These are phyloP conservation scores for Crambe crambe DNA, from an alignment of 37 sponge, comb jelly and placozoan species.

Conservation along the genomic window DNA sequence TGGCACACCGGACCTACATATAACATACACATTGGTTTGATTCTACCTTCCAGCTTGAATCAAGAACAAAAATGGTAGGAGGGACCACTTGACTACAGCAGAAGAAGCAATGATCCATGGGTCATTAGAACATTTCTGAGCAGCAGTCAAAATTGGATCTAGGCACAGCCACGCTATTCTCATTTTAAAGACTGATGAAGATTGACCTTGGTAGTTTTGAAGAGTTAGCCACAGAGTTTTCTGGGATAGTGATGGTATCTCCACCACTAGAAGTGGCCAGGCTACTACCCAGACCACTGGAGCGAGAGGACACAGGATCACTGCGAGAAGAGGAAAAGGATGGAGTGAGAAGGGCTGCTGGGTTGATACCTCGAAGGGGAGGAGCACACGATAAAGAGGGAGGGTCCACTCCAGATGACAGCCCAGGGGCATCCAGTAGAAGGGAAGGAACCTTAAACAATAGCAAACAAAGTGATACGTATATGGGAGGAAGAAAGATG, in stretches of 20 bases:
- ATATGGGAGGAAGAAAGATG: background rate
- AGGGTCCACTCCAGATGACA: background rate
- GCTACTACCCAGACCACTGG: conserved; percentile 60
- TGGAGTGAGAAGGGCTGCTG: background rate
- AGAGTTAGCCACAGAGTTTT: no score
- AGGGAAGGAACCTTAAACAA: background rate
- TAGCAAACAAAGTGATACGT: background rate
- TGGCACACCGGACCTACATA: background rate
- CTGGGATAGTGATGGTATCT: no score
- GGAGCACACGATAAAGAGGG: background rate
- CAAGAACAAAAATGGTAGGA: background rate
- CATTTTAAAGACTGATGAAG: no score
- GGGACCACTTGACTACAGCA: background rate
- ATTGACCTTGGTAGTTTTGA: no score
- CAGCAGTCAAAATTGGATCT: no score
- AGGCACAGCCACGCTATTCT: no score
- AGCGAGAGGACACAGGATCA: conserved; percentile 21
- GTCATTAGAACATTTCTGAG: background rate
- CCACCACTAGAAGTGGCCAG: background rate
- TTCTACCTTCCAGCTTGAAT: background rate
- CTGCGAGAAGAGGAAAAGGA: no score
- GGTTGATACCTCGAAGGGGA: background rate
- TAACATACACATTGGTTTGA: no score
- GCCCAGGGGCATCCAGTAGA: conserved; percentile 4
- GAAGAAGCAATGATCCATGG: background rate